Evolutionary conservation across 2,888 invertebrate species (phyloP).

Genomic region (Drosophila rubida): DNA sequence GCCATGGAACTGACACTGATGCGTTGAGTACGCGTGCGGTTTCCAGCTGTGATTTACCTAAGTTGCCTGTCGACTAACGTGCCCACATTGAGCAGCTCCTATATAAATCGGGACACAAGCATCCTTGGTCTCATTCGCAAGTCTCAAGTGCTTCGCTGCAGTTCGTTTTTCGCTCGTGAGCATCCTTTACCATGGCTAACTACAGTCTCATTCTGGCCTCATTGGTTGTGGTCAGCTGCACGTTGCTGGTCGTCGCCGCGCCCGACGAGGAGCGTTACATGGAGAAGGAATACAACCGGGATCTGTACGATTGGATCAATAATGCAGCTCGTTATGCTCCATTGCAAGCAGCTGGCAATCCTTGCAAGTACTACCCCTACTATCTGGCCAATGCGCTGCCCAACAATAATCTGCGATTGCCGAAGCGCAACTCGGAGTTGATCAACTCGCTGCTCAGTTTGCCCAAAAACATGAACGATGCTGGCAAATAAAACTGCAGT

Average conservation of each 20-base stretch:
- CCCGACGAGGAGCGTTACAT: conserved; percentile 83
- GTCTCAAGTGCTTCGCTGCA: conserved; percentile 33
- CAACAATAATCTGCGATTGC: conserved; percentile 84
- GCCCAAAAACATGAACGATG: conserved; percentile 91
- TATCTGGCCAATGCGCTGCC: conserved; percentile 67
- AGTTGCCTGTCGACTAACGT: conserved; percentile 20
- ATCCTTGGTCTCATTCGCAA: conserved; percentile 42
- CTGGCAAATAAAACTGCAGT: conserved; percentile 86
- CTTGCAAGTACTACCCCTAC: conserved; percentile 76
- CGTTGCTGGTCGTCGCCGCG: conserved; percentile 63
- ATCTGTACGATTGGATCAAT: conserved; percentile 81
- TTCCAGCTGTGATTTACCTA: conserved; percentile 73
- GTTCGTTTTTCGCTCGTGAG: conserved; percentile 5
- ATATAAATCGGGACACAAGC: conserved; percentile 60
- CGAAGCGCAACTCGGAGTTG: conserved; percentile 89
- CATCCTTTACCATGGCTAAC: conserved; percentile 43
- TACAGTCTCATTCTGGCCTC: conserved; percentile 42
- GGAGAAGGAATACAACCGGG: conserved; percentile 82
- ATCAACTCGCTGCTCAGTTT: conserved; percentile 91
- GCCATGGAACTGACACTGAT: conserved; percentile 68
- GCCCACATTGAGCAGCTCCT: conserved; percentile 28
- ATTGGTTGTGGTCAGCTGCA: conserved; percentile 41
- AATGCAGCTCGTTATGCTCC: conserved; percentile 73
- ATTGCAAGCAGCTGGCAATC: conserved; percentile 61
- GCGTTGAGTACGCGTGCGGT: conserved; percentile 41